Evolutionary conservation across 2,113 vertebrate genomes (phyloP), one percentile per base, ranked within the genome.

Genomic region (Anolis sagrei): DNA sequence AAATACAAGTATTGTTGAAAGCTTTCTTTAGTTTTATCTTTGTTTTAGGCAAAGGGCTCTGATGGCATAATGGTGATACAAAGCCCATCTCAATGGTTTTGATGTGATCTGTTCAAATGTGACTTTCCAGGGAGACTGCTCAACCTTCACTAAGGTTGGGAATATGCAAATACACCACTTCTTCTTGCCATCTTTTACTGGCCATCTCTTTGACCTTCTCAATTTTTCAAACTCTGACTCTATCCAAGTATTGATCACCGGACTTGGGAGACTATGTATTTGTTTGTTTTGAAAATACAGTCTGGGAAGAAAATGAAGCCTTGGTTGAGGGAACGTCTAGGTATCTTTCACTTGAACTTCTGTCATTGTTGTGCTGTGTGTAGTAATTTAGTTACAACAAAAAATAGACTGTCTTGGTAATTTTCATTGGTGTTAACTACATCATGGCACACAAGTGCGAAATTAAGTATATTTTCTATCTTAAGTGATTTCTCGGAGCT

Each of bases 1-100:
- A 95, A 94, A 95, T 96, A 96, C 7, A 90, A 84, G 82, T 88
- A 89, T 64, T 93, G 29, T 92, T 93, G 83, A 85, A 91, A 88
- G 86, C 87, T 82, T 90, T 82, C 62, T 87, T 92, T 86, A 90
- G 81, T 82, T 89, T 90, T 81, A 85, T 88, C 83, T 87, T 44
- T 89, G 72, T 78, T 89, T 94, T 94, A 89, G 90, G 89, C 79
- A 94, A 94, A 95, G 89, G 89, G 87, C 81, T 94, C 90, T 83
- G 79, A 76, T 91, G 81, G 69, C 82, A 85, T 88, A 89, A 84
- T 88, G 80, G 89, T 90, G 88, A 89, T 86, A 84, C 90, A 90
- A 86, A 88, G 90, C 92, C 89, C 76, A 88, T 81, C 75, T 89
- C 85, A 93, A 86, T 85, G 79, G 18, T 34, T 86, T 21, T 90